A percentile compares a stretch with the other conserved stretches of the same genome.
These are phyloP conservation scores for Furnarius figulus DNA, from an alignment of 2,113 vertebrate species.

Conservation along the genomic window DNA sequence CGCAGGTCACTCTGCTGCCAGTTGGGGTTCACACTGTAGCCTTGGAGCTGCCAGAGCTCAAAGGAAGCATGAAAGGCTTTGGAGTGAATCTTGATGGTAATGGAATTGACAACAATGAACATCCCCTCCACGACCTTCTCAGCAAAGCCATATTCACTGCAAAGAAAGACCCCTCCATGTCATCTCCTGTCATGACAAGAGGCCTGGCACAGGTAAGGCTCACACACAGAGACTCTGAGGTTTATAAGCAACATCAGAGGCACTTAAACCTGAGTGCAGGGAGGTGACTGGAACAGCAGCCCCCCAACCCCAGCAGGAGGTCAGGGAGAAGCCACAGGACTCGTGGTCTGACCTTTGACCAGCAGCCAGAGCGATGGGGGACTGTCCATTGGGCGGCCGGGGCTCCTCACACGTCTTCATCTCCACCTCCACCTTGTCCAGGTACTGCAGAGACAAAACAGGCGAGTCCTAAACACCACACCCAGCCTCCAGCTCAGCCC, in stretches of 20 bases:
- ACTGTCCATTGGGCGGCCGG: slow-evolving; percentile 93
- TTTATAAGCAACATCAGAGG: not conserved
- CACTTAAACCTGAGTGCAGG: not conserved
- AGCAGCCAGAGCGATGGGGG: slow-evolving; percentile 93
- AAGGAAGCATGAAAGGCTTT: slow-evolving; percentile 95
- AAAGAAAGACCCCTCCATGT: not conserved
- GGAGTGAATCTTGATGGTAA: slow-evolving; percentile 95
- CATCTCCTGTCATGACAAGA: not conserved
- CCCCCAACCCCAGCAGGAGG: not conserved
- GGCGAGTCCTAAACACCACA: not conserved
- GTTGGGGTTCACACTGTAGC: slow-evolving; percentile 93
- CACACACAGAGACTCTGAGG: not conserved
- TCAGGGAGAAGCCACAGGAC: not conserved
- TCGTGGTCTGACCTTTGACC: slow-evolving; percentile 87
- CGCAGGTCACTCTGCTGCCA: slow-evolving; percentile 95
- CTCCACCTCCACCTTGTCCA: slow-evolving; percentile 98
- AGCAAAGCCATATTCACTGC: slow-evolving; percentile 96
- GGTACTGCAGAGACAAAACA: slow-evolving; percentile 78
- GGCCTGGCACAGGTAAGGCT: not conserved
- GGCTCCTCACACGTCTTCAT: slow-evolving; percentile 98
- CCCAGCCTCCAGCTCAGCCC: not conserved
- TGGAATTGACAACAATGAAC: slow-evolving; percentile 94
- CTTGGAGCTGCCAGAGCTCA: slow-evolving; percentile 97
- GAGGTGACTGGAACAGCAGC: not conserved
- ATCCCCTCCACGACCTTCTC: slow-evolving; percentile 99